Conservation (phyloP, 2,888 invertebrate genomes). For the Tethea ocularis region DNA sequence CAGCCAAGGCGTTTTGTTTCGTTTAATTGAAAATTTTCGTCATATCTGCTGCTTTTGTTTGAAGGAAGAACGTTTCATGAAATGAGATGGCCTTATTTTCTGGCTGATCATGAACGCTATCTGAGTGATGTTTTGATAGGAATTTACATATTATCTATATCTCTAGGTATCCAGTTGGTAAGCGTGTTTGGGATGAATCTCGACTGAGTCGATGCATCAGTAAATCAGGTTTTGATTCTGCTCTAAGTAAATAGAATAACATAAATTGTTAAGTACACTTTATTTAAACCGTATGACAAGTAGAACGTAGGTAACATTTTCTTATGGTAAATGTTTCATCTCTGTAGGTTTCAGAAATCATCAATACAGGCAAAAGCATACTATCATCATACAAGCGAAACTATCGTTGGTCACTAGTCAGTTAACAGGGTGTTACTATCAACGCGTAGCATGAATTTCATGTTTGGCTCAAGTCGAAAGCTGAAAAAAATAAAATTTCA, state of each 20-base stretch:
- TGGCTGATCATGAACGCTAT: no score
- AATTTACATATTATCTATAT: background rate
- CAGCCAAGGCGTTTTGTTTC: slow-evolving; percentile 65
- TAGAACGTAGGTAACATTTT: no score
- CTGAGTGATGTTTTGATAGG: background rate
- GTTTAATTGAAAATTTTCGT: slow-evolving; percentile 78
- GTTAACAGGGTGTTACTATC: slow-evolving; percentile 50
- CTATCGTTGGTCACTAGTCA: slow-evolving; percentile 52
- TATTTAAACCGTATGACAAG: no score
- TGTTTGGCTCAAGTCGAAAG: slow-evolving; percentile 29
- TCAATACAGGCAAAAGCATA: slow-evolving; percentile 24
- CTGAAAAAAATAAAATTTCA: background rate
- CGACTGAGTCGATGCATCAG: no score
- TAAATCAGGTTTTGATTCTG: no score
- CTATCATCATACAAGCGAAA: slow-evolving; percentile 24
- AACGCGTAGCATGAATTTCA: slow-evolving; percentile 35
- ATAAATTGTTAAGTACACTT: no score
- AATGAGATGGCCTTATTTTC: background rate
- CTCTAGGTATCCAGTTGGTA: background rate
- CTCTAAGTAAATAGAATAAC: no score
- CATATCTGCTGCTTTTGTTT: slow-evolving; percentile 60
- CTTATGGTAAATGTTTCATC: no score
- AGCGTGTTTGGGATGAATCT: background rate
- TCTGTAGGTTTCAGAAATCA: no score
- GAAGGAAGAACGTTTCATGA: slow-evolving; percentile 42